Evolutionary conservation across 2,113 vertebrate species (phyloP).

Genomic region (Cepphus grylle): DNA sequence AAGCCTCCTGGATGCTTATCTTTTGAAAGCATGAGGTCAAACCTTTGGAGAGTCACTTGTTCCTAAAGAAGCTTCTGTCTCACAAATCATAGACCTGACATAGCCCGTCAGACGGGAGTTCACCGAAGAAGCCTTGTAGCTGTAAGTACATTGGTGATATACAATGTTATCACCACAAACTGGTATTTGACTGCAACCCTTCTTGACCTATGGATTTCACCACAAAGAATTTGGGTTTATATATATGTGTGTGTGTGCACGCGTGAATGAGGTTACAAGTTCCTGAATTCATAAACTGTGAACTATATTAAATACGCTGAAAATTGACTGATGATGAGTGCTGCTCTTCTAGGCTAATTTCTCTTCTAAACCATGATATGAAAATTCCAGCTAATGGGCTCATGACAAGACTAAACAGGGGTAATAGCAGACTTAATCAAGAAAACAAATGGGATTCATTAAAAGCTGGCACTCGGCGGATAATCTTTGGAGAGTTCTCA

Average conservation of each 20-base stretch:
- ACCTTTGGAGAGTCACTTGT: neutral
- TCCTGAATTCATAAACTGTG: conserved; percentile 63
- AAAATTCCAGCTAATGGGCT: conserved; percentile 75
- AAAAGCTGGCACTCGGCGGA: conserved; percentile 71
- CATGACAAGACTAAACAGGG: conserved; percentile 73
- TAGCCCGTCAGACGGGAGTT: neutral
- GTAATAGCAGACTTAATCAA: conserved; percentile 79
- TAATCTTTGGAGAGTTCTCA: conserved; percentile 73
- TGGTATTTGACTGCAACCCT: neutral
- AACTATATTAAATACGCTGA: conserved; percentile 67
- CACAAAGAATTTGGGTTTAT: conserved; percentile 18
- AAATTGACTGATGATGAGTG: conserved; percentile 68
- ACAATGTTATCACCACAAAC: neutral
- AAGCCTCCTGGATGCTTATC: neutral
- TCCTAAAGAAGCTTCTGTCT: neutral
- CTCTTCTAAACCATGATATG: conserved; percentile 72
- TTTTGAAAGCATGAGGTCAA: neutral
- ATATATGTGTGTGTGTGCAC: neutral
- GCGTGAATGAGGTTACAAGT: neutral
- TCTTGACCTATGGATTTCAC: neutral
- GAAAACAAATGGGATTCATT: conserved; percentile 83
- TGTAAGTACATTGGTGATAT: neutral
- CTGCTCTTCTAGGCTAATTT: conserved; percentile 70
- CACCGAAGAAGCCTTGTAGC: neutral
- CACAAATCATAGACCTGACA: neutral